Evolutionary conservation across 2,797 vertebrate species (phyloP), one percentile per base, ranked within the genome.

Genomic region (Lagorchestes hirsutus): DNA sequence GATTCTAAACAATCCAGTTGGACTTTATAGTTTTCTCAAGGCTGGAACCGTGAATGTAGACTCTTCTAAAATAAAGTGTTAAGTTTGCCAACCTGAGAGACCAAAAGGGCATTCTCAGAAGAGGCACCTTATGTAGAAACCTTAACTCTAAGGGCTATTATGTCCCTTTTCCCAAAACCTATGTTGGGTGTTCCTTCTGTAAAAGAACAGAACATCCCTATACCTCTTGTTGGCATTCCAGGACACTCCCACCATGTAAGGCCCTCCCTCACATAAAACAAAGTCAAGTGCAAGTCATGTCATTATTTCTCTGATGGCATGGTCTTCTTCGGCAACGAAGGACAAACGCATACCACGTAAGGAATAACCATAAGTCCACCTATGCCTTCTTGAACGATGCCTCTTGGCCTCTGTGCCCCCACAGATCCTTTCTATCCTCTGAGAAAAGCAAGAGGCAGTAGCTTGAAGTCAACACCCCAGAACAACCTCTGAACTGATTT

Each of bases 141-240:
- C 13, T 40, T 14, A 56, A 18, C 50, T 27, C 90, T 91, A 31
- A 58, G 2, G 16, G 16, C 46, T 58, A 13, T 46, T 46, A 46
- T 24, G 22, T 40, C n/a, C 74, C 6, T 55, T 93, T 40, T 91
- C 90, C 93, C 55, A 90, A 94, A 90, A 93, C 24, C 87, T 93
- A 46, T 6, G 46, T 40, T 14, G 18, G 93, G 24, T 57, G 28
- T 8, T 4, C 27, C 50, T 90, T 54, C 55, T 46, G 50, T 6
- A 9, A 12, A 22, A 46, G 40, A 40, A 91, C 10, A 27, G 57
- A 24, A 9, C 50, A 87, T 87, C 22, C 74, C 40, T 4, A 5
- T 9, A 24, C 22, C 22, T 29, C 28, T 8, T 18, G 74, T 40
- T 54, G 28, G 28, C 31, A 54, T 74, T 52, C 46, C 55, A 5